Evolutionary conservation across 2,113 vertebrate genomes (phyloP).

Genomic region (Indicator indicator): DNA sequence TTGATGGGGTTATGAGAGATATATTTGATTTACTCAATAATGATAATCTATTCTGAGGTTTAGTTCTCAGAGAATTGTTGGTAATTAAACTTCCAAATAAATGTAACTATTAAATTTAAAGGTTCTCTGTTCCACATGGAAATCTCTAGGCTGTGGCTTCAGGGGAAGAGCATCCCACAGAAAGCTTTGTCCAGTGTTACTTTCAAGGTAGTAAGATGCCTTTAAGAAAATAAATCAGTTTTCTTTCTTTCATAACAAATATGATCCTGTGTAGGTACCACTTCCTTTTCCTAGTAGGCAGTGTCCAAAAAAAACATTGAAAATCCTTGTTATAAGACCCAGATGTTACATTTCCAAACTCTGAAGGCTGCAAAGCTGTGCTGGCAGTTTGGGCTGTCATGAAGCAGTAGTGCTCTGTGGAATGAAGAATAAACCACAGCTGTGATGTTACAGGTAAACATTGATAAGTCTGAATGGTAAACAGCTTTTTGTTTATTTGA

Average conservation of each 20-base stretch:
- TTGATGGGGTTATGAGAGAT: not conserved
- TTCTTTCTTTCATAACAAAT: not conserved
- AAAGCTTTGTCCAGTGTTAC: not conserved
- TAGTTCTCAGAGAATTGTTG: not conserved
- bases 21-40: not conserved
- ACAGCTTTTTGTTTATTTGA: constrained; percentile 46
- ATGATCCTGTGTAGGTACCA: not conserved
- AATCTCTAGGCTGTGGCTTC: not conserved
- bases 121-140: not conserved
- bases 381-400: not conserved
- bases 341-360: not conserved
- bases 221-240: not conserved
- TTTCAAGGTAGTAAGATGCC: not conserved
- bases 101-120: not conserved
- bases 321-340: not conserved
- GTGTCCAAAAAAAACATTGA: not conserved
- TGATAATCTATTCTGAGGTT: not conserved
- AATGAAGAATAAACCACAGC: not conserved
- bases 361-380: not conserved
- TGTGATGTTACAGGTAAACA: not conserved
- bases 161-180: not conserved
- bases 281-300: not conserved
- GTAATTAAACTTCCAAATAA: not conserved
- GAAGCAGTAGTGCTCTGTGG: not conserved
- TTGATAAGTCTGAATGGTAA: constrained; percentile 35